Evolutionary conservation across 2,113 vertebrate genomes (phyloP).

Genomic region (Periophthalmus modestus): DNA sequence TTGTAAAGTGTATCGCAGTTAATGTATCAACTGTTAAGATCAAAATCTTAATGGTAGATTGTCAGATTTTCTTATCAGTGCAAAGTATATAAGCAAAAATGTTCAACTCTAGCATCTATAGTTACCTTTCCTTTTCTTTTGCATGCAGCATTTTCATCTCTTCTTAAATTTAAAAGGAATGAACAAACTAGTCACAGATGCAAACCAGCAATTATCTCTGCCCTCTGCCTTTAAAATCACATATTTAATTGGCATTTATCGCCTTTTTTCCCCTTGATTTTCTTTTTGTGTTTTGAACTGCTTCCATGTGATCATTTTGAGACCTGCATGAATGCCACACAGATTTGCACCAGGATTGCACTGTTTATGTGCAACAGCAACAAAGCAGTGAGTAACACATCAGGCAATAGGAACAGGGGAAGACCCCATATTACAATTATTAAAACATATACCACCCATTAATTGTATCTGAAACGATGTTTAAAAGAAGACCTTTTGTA

Average conservation of each 20-base stretch:
- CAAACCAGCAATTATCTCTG: not conserved
- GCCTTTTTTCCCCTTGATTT: not conserved
- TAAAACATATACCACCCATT: too few species aligned
- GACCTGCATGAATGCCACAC: not conserved
- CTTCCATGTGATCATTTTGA: not conserved
- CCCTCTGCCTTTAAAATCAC: not conserved
- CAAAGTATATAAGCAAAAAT: too few species aligned
- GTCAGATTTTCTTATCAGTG: not conserved
- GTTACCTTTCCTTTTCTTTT: not conserved
- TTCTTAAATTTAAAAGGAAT: not conserved
- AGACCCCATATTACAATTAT: not conserved
- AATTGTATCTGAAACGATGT: too few species aligned
- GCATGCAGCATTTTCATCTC: not conserved
- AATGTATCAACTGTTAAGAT: not conserved
- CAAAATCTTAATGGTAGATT: not conserved
- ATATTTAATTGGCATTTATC: not conserved
- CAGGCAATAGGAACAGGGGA: not conserved
- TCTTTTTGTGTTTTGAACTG: not conserved
- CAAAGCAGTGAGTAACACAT: not conserved
- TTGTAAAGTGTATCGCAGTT: not conserved
- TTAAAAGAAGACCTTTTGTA: too few species aligned
- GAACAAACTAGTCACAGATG: not conserved
- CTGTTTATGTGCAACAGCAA: not conserved
- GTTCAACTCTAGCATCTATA: too few species aligned
- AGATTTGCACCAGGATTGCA: not conserved